phyloP scores from a whole-genome alignment of 37 sponge, comb jelly and placozoan species.

The Aphrocallistes beatrix region DNA sequence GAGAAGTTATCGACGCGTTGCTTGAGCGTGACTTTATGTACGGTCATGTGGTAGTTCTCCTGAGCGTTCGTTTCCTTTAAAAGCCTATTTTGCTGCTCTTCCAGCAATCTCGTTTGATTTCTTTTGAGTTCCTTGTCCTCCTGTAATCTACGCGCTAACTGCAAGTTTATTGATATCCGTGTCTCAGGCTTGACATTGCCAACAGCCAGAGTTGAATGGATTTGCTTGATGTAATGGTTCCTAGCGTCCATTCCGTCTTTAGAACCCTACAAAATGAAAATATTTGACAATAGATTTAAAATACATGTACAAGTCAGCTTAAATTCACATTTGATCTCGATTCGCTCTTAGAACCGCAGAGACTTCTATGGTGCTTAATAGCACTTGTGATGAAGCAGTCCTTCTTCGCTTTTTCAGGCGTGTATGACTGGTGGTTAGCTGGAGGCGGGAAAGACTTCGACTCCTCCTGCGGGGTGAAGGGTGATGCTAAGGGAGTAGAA shows the following conservation, averaged over 20 bases:
- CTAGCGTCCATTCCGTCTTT: background rate
- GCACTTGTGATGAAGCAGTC: background rate
- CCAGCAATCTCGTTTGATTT: background rate
- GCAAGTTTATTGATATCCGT: background rate
- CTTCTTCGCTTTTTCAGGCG: background rate
- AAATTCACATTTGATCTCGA: too few relatives aligned
- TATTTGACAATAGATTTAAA: too few relatives aligned
- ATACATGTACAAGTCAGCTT: too few relatives aligned
- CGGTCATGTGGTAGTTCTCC: slow-evolving; percentile 9
- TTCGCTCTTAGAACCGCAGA: too few relatives aligned
- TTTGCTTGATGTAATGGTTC: background rate
- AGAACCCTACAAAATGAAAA: background rate
- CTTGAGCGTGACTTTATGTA: background rate
- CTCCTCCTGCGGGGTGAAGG: background rate
- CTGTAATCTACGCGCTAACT: background rate
- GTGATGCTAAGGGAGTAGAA: background rate
- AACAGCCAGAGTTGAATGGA: background rate
- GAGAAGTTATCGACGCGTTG: background rate
- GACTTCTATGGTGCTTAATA: too few relatives aligned
- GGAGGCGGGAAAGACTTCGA: background rate
- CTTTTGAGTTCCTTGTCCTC: background rate
- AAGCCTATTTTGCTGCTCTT: background rate
- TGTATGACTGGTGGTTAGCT: background rate
- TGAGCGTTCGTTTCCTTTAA: background rate
- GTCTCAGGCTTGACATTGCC: background rate